Evolutionary conservation across 2,113 vertebrate genomes (phyloP).

Genomic region (Xiphorhynchus elegans): DNA sequence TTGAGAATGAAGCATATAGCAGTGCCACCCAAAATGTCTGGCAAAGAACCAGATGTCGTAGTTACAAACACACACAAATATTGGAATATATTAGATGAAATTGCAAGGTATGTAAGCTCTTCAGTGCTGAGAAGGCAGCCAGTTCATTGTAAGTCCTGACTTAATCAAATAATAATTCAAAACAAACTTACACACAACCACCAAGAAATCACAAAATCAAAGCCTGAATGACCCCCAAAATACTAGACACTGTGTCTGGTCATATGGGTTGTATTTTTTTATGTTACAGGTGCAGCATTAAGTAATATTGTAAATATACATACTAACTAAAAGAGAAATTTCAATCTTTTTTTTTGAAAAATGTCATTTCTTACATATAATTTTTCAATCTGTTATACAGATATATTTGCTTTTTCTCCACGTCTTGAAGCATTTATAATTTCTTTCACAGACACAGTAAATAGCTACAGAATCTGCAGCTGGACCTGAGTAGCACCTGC

Average conservation of each 20-base stretch:
- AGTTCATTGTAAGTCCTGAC: neutral
- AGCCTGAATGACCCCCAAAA: neutral
- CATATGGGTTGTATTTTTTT: neutral
- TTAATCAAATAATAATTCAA: neutral
- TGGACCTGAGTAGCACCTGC: fast-evolving
- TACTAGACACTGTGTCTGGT: neutral
- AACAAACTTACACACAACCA: neutral
- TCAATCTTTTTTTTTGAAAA: neutral
- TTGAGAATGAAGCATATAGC: neutral
- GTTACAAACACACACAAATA: neutral
- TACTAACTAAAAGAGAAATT: neutral
- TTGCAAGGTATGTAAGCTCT: conserved; percentile 30
- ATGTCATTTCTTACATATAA: neutral
- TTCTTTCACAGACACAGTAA: neutral
- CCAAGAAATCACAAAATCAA: neutral
- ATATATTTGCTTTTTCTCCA: neutral
- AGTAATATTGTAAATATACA: neutral
- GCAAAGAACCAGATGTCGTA: conserved; percentile 38
- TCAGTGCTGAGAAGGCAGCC: neutral
- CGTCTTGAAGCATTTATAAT: neutral
- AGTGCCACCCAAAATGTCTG: conserved; percentile 52
- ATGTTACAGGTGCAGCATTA: neutral
- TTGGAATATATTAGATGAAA: conserved; percentile 31
- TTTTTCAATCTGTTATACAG: neutral
- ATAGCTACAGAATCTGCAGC: neutral